Base-by-base conservation (phyloP, 2,113 vertebrate genomes). In the Pedetes capensis region DNA sequence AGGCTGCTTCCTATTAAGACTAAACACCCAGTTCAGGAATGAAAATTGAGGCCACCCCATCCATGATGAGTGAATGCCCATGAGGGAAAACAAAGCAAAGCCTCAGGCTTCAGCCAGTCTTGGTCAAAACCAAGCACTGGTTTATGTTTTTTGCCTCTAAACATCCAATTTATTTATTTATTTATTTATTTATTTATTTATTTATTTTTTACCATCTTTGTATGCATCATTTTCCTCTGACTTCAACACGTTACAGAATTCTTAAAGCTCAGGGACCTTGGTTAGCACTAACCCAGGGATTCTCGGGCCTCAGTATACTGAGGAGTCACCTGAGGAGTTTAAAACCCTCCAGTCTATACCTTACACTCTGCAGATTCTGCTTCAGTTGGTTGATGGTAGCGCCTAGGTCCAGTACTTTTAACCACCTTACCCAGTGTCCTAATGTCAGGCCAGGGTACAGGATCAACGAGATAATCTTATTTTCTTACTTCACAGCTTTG, bases 1-100 rank as follows among this genome's bases (percentile, higher is more conserved):
- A 27, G 64, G 74, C 87, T 94, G 91, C 74, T 94, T 97, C 87
- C 94, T 89, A 63, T 86, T 85, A 85, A 83, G 47, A 83, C 57
- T 75, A 47, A 88, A 93, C 79, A 88, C 22, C 22, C 71, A 89
- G 87, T 55, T 71, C 49, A 53, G 79, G 82, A 80, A 91, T 83
- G 82, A 71, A 92, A 86, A 72, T 2, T 53, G 74, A 83, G 69
- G 69, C 3, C 2, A 42, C 47, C 25, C 10, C 18, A 75, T 88
- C 66, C 79, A 12, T 0, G 75, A 89, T 39, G 44, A 32, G 85
- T 8, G 0, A 93, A 66, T 20, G 49, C 29, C 11, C 75, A 80
- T 49, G n/a, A 89, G 91, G 18, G 91, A 85, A 69, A 47, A 88
- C 18, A 61, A n/a, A 0, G 34, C 57, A 64, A 5, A 29, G 20